phyloP scores from a whole-genome alignment of 2,888 invertebrate species.

The Troides oblongomaculatus region DNA sequence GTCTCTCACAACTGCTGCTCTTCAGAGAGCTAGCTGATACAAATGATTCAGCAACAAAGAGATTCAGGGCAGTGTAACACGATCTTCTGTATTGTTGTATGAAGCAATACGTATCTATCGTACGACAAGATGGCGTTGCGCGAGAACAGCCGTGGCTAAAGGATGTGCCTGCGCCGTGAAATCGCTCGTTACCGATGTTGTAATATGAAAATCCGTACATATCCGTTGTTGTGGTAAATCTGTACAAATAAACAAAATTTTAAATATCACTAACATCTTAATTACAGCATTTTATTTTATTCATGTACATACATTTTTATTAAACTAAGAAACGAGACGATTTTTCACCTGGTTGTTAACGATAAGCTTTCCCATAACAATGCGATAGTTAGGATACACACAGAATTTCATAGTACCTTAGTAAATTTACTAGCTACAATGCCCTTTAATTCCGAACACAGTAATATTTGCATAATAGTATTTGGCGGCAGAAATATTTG shows the following conservation, averaged over 20 bases:
- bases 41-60: conserved; percentile 65
- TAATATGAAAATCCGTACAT: conserved; percentile 35
- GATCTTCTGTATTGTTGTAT: conserved; percentile 66
- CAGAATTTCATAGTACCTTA: no score
- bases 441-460: no score
- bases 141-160: conserved; percentile 72
- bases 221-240: conserved; percentile 10
- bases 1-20: conserved; percentile 35
- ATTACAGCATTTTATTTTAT: neutral
- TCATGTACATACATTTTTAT: no score
- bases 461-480: no score
- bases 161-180: conserved; percentile 73
- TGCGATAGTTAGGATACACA: no score
- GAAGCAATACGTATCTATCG: conserved; percentile 69
- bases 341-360: no score
- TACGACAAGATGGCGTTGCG: conserved; percentile 58
- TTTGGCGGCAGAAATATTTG: no score
- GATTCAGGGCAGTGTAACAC: conserved; percentile 75
- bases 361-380: no score
- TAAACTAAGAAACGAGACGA: no score
- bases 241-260: neutral
- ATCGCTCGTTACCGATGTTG: conserved; percentile 62
- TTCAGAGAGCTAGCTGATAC: conserved; percentile 43
- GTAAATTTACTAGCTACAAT: no score
- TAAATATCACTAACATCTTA: neutral